These are phyloP conservation scores for Ormia ochracea DNA, from an alignment of 2,888 invertebrate species.

Conservation along the genomic window DNA sequence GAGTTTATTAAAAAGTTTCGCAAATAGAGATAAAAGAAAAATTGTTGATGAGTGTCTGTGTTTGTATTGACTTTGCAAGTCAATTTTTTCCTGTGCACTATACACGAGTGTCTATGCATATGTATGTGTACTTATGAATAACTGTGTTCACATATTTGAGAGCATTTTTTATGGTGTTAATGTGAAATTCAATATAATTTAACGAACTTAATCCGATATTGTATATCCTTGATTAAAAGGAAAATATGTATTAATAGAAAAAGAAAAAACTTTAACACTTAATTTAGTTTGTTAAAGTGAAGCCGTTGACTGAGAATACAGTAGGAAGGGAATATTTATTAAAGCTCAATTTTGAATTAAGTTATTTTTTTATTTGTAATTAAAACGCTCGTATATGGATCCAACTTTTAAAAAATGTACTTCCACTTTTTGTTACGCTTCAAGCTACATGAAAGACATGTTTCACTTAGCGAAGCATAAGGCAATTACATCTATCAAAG, in stretches of 20 bases:
- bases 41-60: slow-evolving; percentile 1
- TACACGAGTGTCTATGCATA: not conserved
- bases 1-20: slow-evolving; percentile 49
- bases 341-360: not conserved
- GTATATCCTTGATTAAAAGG: not conserved
- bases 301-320: not conserved
- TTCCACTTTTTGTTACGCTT: no score
- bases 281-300: not conserved
- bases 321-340: not conserved
- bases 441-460: no score
- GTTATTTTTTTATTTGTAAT: no score
- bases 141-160: not conserved
- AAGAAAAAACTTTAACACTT: slow-evolving; percentile 6
- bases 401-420: no score
- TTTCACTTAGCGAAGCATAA: no score
- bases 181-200: slow-evolving; percentile 43
- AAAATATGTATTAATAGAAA: not conserved
- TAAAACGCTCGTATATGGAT: no score
- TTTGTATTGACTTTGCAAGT: slow-evolving; percentile 23
- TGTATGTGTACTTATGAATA: not conserved
- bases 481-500: no score
- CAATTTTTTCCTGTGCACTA: not conserved
- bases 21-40: not conserved
- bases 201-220: slow-evolving; percentile 29
- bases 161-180: slow-evolving; percentile 23